phyloP scores from a whole-genome alignment of 2,113 vertebrate genomes.

The Piprites chloris region DNA sequence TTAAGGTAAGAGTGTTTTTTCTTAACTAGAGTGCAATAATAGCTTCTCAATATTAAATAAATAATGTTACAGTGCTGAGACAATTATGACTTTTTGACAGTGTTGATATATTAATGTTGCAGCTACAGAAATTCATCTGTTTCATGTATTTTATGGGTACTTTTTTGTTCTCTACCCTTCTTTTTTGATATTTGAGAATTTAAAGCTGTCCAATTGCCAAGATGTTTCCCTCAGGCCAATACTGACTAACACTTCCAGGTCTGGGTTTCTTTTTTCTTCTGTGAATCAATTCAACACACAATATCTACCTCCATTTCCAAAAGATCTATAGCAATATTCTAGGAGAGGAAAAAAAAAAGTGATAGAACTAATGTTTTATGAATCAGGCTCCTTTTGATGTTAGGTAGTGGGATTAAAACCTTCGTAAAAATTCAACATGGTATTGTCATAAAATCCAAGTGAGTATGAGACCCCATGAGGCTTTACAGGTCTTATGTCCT shows the following conservation, averaged over 20 bases:
- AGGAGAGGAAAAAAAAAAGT: background rate
- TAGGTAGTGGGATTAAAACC: slow-evolving; percentile 28
- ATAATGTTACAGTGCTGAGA: slow-evolving; percentile 57
- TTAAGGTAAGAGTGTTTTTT: slow-evolving; percentile 42
- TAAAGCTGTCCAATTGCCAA: background rate
- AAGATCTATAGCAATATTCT: slow-evolving; percentile 21
- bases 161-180: background rate
- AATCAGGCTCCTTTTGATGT: slow-evolving; percentile 44
- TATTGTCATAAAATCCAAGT: slow-evolving; percentile 9
- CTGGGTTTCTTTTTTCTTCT: background rate
- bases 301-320: background rate
- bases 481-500: background rate
- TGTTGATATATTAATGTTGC: slow-evolving; percentile 52
- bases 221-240: background rate
- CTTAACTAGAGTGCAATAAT: slow-evolving; percentile 58
- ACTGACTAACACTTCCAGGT: background rate
- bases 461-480: background rate
- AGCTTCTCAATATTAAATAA: slow-evolving; percentile 68
- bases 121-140: slow-evolving; percentile 13
- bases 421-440: slow-evolving; percentile 30
- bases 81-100: slow-evolving; percentile 57
- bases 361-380: slow-evolving; percentile 39
- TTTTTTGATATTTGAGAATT: background rate
- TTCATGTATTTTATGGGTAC: background rate
- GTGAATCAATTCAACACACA: background rate